These are phyloP conservation scores for Tenthredo amoena DNA, from an alignment of 2,888 invertebrate species.

Conservation along the genomic window DNA sequence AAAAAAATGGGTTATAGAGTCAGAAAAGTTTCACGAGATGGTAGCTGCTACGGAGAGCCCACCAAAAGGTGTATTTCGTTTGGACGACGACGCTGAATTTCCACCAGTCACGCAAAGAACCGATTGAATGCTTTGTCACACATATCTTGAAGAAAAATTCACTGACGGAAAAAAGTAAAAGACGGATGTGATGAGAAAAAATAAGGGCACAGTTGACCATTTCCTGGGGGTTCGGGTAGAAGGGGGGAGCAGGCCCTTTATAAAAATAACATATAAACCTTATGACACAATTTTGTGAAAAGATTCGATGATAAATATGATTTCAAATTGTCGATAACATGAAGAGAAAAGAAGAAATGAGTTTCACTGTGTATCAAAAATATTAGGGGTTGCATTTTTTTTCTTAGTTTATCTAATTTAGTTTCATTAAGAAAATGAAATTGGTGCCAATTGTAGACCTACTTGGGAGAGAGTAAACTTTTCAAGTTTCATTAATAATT, in stretches of 20 bases:
- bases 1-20: conserved; percentile 79
- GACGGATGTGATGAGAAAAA: conserved; percentile 49
- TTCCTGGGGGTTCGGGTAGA: background rate
- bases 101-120: conserved; percentile 87
- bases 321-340: conserved; percentile 2
- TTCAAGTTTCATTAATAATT: conserved; percentile 41
- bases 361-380: conserved; percentile 52
- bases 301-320: background rate
- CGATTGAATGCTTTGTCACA: conserved; percentile 75
- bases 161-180: background rate
- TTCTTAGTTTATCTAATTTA: conserved; percentile 45
- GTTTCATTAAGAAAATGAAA: conserved; percentile 33
- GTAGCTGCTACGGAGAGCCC: conserved; percentile 86
- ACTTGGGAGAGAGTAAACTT: conserved; percentile 35
- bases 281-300: background rate
- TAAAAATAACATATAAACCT: conserved; percentile 5
- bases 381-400: conserved; percentile 14
- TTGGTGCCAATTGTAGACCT: conserved; percentile 55
- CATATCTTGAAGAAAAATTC: conserved; percentile 46
- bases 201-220: conserved; percentile 47
- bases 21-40: conserved; percentile 88
- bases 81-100: conserved; percentile 91
- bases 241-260: conserved; percentile 9
- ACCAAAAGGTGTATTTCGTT: conserved; percentile 85
- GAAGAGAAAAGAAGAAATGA: background rate